Base-by-base conservation (phyloP, 2,113 vertebrate genomes). In the Cricetomys ansorgei region DNA sequence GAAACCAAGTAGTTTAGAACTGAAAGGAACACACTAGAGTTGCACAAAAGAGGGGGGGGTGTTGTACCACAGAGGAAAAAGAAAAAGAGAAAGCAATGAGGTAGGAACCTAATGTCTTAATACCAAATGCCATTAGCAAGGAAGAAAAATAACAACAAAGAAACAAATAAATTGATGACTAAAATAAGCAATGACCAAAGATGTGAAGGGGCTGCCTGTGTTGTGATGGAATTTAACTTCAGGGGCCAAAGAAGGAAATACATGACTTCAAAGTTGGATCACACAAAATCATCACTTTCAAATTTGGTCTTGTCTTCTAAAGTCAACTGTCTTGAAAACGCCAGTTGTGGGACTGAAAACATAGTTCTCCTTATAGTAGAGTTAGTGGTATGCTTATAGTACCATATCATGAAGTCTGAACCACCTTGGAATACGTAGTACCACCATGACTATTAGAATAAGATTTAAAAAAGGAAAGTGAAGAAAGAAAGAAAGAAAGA, bases 191-290 rank as follows among this genome's bases (percentile, higher is more conserved):
- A 69, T 72, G 53, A 75, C 23, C 29, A 69, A 69, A 76, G 53
- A 86, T 25, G n/a, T 3, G 25, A 67, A 43, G 57, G 21, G n/a
- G 37, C 0, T 0, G 9, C 34, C 9, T 27, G 37, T 53, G 3
- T 16, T 31, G 23, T 4, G 62, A 92, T 62, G 64, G 50, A 73
- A 95, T 45, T 90, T 59, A 53, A 40, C 5, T 91, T 55, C 7
- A 19, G 10, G 31, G n/a, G 7, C 37, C 55, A 37, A 55, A 29
- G 48, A 59, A 43, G 64, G 34, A 89, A 81, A 76, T 0, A 70
- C 27, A 43, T 48, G 31, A 9, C 45, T 85, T 81, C 55, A 4
- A 84, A 48, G 7, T 23, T 29, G 69, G 34, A 75, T 57, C 73
- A 25, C 1, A 0, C 13, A 50, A 43, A 37, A 37, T 64, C 15